Percentiles rank a stretch among this genome's conserved stretches.
Conservation (phyloP, 2,888 invertebrate genomes). For the Parapristionchus giblindavisi region DNA sequence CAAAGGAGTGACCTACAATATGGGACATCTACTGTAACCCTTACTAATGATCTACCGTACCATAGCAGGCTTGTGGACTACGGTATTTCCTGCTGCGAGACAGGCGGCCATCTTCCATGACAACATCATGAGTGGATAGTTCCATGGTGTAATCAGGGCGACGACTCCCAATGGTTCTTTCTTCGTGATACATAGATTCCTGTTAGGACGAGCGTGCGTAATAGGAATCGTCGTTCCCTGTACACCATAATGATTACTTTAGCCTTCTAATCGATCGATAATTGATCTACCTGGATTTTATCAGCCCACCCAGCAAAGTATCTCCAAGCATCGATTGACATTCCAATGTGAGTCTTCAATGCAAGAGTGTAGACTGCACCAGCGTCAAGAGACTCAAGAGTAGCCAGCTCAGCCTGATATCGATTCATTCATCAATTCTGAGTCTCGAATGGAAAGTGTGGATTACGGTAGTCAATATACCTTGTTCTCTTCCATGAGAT, state of each 20-base stretch:
- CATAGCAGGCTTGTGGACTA: conserved; percentile 90
- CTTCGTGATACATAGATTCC: conserved; percentile 86
- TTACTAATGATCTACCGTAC: conserved; percentile 57
- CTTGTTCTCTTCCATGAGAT: conserved; percentile 91
- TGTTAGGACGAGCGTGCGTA: conserved; percentile 88
- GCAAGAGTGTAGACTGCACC: conserved; percentile 97
- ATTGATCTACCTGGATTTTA: conserved; percentile 80
- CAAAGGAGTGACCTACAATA: conserved; percentile 80
- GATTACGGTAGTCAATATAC: neutral
- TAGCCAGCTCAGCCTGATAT: conserved; percentile 84
- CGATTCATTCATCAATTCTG: neutral
- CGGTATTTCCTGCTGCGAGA: conserved; percentile 93
- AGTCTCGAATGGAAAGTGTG: neutral
- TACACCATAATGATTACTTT: conserved; percentile 2
- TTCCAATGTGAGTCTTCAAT: conserved; percentile 93
- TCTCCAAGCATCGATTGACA: conserved; percentile 96
- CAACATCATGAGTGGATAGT: conserved; percentile 97
- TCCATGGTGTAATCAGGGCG: conserved; percentile 93
- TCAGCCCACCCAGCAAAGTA: conserved; percentile 96
- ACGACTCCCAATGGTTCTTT: conserved; percentile 92
- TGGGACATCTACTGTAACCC: neutral
- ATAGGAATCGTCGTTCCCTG: conserved; percentile 88
- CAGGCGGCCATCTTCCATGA: conserved; percentile 99
- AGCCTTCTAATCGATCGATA: neutral
- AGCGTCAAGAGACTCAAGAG: conserved; percentile 89